Conservation (phyloP, 2,888 invertebrate genomes). For the Cyclophora albipunctata region DNA sequence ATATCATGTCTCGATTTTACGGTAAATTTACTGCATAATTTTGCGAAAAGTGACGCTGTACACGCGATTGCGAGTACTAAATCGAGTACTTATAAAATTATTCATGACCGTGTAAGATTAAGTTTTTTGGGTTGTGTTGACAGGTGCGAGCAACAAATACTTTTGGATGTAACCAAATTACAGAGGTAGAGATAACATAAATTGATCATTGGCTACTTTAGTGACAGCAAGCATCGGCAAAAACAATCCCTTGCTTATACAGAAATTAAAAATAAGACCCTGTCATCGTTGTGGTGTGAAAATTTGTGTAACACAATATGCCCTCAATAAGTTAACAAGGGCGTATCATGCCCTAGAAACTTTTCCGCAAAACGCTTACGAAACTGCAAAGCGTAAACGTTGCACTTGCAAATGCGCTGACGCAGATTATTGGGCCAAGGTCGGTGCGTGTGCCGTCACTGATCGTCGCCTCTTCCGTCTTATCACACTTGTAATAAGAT, state of each 20-base stretch:
- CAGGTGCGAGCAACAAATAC: too few relatives aligned
- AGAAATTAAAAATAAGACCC: too few relatives aligned
- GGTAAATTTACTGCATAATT: slow-evolving; percentile 16
- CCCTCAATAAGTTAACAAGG: slow-evolving; percentile 1
- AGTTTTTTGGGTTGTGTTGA: too few relatives aligned
- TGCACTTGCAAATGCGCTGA: slow-evolving; percentile 43
- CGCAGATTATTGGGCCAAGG: slow-evolving; percentile 61
- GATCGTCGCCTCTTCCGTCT: not conserved
- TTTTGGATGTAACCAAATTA: too few relatives aligned
- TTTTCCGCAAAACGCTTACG: slow-evolving; percentile 43
- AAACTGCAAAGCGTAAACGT: slow-evolving; percentile 34
- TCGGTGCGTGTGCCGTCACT: slow-evolving; percentile 8
- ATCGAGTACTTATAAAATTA: too few relatives aligned
- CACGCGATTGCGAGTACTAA: slow-evolving; percentile 9
- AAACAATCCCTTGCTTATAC: too few relatives aligned
- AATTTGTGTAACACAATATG: slow-evolving; percentile 1
- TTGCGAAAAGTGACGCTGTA: slow-evolving; percentile 6
- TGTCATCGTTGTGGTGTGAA: too few relatives aligned
- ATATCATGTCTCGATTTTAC: slow-evolving; percentile 12
- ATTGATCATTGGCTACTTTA: too few relatives aligned
- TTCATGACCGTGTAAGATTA: too few relatives aligned
- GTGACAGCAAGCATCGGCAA: too few relatives aligned
- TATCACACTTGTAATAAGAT: not conserved
- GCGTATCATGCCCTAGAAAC: slow-evolving; percentile 38
- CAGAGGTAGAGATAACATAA: too few relatives aligned